Base-by-base conservation (phyloP, 2,888 invertebrate species). In the Pseudococcus longispinus region DNA sequence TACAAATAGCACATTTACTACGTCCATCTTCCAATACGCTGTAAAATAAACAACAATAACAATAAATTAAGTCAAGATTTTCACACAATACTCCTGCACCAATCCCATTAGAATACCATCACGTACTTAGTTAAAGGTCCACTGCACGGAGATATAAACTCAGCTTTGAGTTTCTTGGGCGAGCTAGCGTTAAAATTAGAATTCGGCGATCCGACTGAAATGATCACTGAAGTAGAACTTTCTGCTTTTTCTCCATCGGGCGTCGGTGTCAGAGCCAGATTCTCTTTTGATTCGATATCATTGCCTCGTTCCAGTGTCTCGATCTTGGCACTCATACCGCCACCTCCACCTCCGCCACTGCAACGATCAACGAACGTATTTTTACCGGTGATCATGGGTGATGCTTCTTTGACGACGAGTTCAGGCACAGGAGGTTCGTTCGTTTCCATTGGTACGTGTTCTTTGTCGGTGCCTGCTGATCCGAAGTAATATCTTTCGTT, bases 1-100 rank as follows among this genome's bases (percentile, higher is more conserved):
- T 94, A 91, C 98, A 98, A 90, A 98, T 95, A 87, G 93, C 93
- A 90, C 97, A 97, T 46, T 95, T 94, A 89, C 95, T 94, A 87
- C 95, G 93, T 0, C 95, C 95, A 89, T 95, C 95, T 90, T 95
- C 94, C 90, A 93, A 93, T 15, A 94, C 92, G 89, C 92, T 92
- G 89, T 88, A 90, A 90, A 55, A n/a, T 18, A 88, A 44, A 87
- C 80, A 23, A 88, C 51, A 42, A 87, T 11, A 88, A 9, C 5
- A 37, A n/a, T 55, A 55, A n/a, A 55, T 55, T 4, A 9, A 37
- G 23, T 20, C n/a, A 51, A 51, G n/a, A 51, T 6, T 18, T 51
- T 51, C 51, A 51, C 44, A 23, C 55, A 20, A n/a, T 2, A n/a
- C 29, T 5, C n/a, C 37, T 37, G 8, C 37, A 37, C 23, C 26